These are phyloP conservation scores for Watsonalla cultraria DNA, from an alignment of 2,888 invertebrate genomes.

Conservation along the genomic window DNA sequence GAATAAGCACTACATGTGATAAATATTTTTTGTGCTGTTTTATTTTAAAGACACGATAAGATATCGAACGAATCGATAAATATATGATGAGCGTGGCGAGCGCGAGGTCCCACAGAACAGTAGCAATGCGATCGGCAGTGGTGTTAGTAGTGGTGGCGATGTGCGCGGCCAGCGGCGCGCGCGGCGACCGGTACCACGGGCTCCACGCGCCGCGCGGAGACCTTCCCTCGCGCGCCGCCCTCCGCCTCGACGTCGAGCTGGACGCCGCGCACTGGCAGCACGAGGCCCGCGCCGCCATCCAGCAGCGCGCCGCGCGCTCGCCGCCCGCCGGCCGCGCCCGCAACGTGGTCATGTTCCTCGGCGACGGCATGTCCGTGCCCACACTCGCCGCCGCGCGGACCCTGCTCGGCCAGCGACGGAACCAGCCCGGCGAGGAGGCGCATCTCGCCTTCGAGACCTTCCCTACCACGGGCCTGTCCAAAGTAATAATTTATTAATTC, in stretches of 20 bases:
- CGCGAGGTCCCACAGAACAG: not conserved
- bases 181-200: not conserved
- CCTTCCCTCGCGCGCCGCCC: conserved; percentile 3
- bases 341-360: conserved; percentile 85
- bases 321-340: conserved; percentile 14
- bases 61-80: not conserved
- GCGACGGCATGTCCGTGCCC: conserved; percentile 86
- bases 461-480: conserved; percentile 79
- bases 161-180: not conserved
- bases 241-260: conserved; percentile 17
- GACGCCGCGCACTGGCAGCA: conserved; percentile 60
- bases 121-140: not conserved
- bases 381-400: conserved; percentile 83
- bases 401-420: conserved; percentile 78
- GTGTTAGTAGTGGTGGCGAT: not conserved
- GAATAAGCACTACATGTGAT: too few relatives aligned
- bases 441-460: conserved; percentile 80
- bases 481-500: conserved; percentile 54
- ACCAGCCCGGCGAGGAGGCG: conserved; percentile 77
- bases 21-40: too few relatives aligned
- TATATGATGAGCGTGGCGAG: not conserved
- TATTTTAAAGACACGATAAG: too few relatives aligned
- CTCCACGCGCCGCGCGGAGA: conserved; percentile 7
- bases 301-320: conserved; percentile 28
- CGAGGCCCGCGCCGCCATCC: conserved; percentile 60